Percentiles rank a stretch among this genome's conserved stretches.
phyloP scores from a whole-genome alignment of 2,797 vertebrate species.

The Capromys pilorides region DNA sequence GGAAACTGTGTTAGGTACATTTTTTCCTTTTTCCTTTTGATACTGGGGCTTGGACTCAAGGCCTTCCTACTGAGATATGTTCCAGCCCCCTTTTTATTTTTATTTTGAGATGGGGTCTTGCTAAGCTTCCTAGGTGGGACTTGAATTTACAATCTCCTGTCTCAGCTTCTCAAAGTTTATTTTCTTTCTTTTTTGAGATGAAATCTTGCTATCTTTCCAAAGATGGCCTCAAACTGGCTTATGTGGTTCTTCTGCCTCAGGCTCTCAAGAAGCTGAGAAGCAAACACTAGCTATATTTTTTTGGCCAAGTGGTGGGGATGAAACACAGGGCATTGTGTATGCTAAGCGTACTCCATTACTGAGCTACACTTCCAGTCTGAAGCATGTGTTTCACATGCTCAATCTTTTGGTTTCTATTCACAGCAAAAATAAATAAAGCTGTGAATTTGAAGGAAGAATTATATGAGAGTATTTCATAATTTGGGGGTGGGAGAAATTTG shows the following conservation, averaged over 20 bases:
- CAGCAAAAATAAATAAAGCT: background rate
- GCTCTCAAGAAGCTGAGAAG: background rate
- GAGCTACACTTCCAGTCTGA: background rate
- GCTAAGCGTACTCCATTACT: background rate
- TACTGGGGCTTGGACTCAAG: background rate
- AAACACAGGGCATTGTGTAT: background rate
- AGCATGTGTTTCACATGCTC: background rate
- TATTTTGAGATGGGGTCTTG: background rate
- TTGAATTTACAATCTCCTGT: background rate
- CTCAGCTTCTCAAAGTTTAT: background rate
- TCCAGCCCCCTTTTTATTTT: background rate
- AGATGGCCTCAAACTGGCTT: background rate
- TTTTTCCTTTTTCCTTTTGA: background rate
- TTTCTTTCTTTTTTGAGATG: background rate
- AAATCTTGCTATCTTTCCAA: background rate
- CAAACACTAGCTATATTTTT: background rate
- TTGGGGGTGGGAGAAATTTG: background rate
- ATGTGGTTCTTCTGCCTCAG: background rate
- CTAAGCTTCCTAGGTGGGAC: background rate
- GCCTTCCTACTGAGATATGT: background rate
- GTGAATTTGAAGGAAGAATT: background rate
- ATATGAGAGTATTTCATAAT: background rate
- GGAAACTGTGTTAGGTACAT: background rate
- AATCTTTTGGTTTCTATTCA: background rate
- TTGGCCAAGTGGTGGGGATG: background rate